Percentiles rank a stretch among this genome's conserved stretches.
phyloP scores from a whole-genome alignment of 2,797 vertebrate species.

The Myotis myotis region DNA sequence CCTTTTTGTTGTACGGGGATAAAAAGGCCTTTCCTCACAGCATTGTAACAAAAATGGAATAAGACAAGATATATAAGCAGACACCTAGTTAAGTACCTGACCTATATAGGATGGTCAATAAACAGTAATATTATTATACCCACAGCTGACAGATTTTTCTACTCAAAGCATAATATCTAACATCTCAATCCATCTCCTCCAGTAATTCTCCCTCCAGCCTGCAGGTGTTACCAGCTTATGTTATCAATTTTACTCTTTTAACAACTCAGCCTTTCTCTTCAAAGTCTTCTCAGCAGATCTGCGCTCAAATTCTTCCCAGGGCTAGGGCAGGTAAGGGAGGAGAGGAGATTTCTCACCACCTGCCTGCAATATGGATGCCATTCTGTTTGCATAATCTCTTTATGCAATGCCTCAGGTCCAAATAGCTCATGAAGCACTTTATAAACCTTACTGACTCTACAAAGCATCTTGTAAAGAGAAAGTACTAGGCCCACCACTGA shows the following conservation, averaged over 20 bases:
- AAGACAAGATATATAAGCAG: constrained; percentile 8
- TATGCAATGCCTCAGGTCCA: constrained; percentile 58
- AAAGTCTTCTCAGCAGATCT: constrained; percentile 27
- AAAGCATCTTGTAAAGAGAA: constrained; percentile 46
- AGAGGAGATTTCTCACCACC: constrained; percentile 31
- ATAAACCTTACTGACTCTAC: constrained; percentile 53
- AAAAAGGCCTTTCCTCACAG: constrained; percentile 19
- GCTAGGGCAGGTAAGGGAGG: neutral
- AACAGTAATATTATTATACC: neutral
- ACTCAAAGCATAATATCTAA: neutral
- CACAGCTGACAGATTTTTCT: neutral
- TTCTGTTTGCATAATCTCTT: constrained; percentile 65
- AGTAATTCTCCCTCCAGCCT: neutral
- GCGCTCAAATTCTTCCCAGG: constrained; percentile 38
- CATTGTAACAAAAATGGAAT: neutral
- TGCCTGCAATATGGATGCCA: constrained; percentile 2
- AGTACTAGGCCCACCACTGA: constrained; percentile 46
- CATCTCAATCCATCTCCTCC: neutral
- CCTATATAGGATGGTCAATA: neutral
- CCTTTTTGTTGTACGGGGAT: neutral
- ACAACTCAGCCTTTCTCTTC: constrained; percentile 54
- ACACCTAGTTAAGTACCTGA: neutral
- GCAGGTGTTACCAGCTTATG: constrained; percentile 27
- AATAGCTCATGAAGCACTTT: constrained; percentile 68
- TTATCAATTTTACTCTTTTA: constrained; percentile 40